These are phyloP conservation scores for Aradus depressus DNA, from an alignment of 2,888 invertebrate genomes.

Conservation along the genomic window DNA sequence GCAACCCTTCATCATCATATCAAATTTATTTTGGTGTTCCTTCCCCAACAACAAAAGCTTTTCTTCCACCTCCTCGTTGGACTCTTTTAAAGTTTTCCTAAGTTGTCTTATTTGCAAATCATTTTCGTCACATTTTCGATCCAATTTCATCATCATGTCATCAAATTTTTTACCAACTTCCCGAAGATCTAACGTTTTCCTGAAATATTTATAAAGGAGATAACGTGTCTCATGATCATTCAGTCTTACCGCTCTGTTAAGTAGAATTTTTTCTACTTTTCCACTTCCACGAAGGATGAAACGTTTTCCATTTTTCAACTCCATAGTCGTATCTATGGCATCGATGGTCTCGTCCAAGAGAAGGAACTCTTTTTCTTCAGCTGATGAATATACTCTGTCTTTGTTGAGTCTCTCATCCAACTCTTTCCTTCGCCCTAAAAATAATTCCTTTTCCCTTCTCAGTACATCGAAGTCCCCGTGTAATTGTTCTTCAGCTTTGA, in stretches of 20 bases:
- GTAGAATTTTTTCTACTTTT: constrained; percentile 59
- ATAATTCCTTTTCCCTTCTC: constrained; percentile 62
- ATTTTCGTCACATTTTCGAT: too few species aligned
- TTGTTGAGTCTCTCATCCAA: constrained; percentile 60
- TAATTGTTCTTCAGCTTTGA: too few species aligned
- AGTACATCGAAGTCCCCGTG: constrained; percentile 72
- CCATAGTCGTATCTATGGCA: constrained; percentile 85
- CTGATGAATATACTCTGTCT: constrained; percentile 1
- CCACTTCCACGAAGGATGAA: constrained; percentile 40
- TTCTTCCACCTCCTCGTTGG: too few species aligned
- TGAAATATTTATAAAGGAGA: constrained; percentile 75
- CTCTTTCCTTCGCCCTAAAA: constrained; percentile 63
- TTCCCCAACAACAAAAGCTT: too few species aligned
- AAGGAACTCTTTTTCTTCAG: constrained; percentile 59
- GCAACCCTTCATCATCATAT: too few species aligned
- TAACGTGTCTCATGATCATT: constrained; percentile 72
- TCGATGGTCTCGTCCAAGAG: constrained; percentile 89
- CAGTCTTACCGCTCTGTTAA: constrained; percentile 71
- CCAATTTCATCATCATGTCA: constrained; percentile 51
- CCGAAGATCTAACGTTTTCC: constrained; percentile 68
- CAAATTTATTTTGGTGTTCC: too few species aligned
- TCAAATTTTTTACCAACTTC: constrained; percentile 66
- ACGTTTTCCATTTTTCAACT: constrained; percentile 73
- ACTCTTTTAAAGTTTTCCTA: too few species aligned
- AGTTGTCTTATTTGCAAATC: too few species aligned